A percentile compares a stretch with the other conserved stretches of the same genome.
These are phyloP conservation scores for Erithacus rubecula DNA, from an alignment of 2,797 vertebrate species.

Conservation along the genomic window DNA sequence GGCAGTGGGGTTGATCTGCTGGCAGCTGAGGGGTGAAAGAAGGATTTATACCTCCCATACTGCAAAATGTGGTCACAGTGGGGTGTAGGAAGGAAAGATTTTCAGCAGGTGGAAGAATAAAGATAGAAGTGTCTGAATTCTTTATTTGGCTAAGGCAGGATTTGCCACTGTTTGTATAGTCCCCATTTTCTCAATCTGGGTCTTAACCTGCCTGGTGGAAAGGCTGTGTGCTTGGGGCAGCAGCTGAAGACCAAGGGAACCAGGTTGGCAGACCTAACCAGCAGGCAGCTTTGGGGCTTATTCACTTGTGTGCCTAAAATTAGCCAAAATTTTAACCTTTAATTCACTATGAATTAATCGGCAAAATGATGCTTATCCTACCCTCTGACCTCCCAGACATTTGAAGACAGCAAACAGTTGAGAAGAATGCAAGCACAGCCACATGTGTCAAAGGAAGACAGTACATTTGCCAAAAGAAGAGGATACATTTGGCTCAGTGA, in stretches of 20 bases:
- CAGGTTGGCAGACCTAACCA: background rate
- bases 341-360: background rate
- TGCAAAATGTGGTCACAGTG: accelerated
- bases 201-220: background rate
- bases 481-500: accelerated
- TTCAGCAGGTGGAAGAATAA: background rate
- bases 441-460: background rate
- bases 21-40: background rate
- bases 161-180: background rate
- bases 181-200: background rate
- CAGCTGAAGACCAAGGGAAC: background rate
- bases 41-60: background rate
- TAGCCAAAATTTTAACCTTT: background rate
- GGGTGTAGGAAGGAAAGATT: background rate
- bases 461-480: background rate
- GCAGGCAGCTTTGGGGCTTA: background rate
- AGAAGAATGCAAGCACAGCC: background rate
- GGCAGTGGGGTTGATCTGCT: background rate
- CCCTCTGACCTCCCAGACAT: background rate
- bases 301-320: background rate
- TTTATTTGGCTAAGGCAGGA: background rate
- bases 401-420: background rate
- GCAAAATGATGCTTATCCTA: background rate
- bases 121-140: background rate
- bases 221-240: accelerated